Evolutionary conservation across 2,113 vertebrate genomes (phyloP), one percentile per base, ranked within the genome.

Genomic region (Cynocephalus volans): DNA sequence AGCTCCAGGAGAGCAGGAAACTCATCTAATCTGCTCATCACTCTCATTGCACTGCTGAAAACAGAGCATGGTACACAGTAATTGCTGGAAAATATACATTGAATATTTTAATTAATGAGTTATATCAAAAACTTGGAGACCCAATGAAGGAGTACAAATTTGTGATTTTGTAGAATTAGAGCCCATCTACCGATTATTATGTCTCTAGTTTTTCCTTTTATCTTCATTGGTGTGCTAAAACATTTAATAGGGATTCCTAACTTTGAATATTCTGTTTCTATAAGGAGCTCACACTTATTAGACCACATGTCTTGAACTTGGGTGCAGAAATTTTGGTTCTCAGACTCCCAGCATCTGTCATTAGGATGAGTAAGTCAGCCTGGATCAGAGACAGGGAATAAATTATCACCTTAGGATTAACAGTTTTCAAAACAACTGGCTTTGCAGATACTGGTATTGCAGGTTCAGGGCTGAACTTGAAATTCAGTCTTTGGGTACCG

Each of bases 131-230:
- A 8, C 24, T 5, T 5, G 58, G 19, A 50, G 56, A 36, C 8
- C 9, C 31, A 8, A 2, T 26, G 80, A 67, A 28, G 28, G 56
- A 33, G 13, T 9, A 28, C 11, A 33, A 1, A 19, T 24, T 24
- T 41, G 48, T 13, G 45, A 19, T 0, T 64, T 6, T 13, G 4
- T 14, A 9, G 19, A 50, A 13, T 2, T 64, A 6, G 33, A 24
- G 5, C 2, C 23, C 14, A 0, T 17, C 45, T 60, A 0, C 33
- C 52, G n/a, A 14, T 48, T 3, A 2, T 0, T 26, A 0, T 14
- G 28, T 19, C 56, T 94, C 45, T 18, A 2, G 7, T 26, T 80
- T 18, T 21, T 21, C 77, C 62, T 65, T 11, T 0, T 3, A 11
- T 10, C 33, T 21, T 19, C 11, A 7, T 7, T 0, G 21, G 6